These are phyloP conservation scores for Colinus virginianus DNA, from an alignment of 2,113 vertebrate genomes.

Conservation along the genomic window DNA sequence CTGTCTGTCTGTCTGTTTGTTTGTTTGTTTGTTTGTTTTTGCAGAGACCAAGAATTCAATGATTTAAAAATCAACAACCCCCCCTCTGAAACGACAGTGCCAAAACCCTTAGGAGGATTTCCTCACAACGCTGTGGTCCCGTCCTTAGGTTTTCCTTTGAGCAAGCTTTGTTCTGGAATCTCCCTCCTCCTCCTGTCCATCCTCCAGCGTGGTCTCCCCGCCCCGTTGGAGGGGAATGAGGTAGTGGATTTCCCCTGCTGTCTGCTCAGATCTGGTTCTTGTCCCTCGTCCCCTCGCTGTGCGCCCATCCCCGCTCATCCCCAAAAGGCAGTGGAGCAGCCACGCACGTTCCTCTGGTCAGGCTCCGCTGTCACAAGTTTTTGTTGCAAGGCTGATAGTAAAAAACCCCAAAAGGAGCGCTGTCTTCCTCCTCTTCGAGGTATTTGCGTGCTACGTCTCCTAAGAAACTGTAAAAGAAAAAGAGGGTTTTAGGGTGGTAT, in stretches of 20 bases:
- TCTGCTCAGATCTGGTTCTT: neutral
- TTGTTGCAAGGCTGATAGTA: slow-evolving; percentile 62
- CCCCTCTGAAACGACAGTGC: slow-evolving; percentile 1
- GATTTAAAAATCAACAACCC: slow-evolving; percentile 59
- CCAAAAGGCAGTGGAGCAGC: slow-evolving; percentile 58
- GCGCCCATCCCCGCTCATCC: neutral
- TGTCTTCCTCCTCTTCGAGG: slow-evolving; percentile 39
- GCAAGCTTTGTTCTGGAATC: neutral
- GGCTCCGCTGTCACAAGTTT: slow-evolving; percentile 54
- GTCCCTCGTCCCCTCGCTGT: neutral
- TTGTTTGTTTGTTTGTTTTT: neutral
- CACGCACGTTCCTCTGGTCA: slow-evolving; percentile 56
- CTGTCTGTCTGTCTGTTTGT: too few species aligned
- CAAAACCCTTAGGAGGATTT: neutral
- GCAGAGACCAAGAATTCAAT: neutral
- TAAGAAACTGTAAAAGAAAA: slow-evolving; percentile 67
- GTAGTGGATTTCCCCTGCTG: slow-evolving; percentile 46
- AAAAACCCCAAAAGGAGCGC: slow-evolving; percentile 66
- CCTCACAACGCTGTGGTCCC: neutral
- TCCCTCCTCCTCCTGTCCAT: neutral
- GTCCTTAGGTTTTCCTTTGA: neutral
- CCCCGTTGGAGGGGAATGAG: slow-evolving; percentile 54
- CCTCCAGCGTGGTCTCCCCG: neutral
- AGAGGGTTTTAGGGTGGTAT: neutral
- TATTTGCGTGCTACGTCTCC: slow-evolving; percentile 41